Conservation (phyloP, 2,888 invertebrate species). For the Diabrotica balteata region DNA sequence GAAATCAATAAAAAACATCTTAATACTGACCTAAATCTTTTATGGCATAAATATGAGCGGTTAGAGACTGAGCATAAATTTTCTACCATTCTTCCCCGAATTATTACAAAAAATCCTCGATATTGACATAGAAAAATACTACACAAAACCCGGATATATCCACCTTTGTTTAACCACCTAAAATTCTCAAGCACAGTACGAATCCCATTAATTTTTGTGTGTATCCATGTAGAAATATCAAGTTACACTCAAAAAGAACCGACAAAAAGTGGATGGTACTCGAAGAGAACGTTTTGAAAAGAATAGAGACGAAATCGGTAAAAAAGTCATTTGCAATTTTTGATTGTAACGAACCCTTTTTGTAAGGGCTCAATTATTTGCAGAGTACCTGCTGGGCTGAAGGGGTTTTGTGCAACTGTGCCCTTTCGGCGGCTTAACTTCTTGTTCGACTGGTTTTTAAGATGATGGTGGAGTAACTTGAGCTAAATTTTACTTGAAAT, state of each 20-base stretch:
- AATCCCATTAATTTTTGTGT: slow-evolving; percentile 33
- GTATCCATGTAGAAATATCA: slow-evolving; percentile 48
- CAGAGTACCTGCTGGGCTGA: slow-evolving; percentile 43
- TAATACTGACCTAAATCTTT: too few species aligned
- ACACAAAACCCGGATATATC: neutral
- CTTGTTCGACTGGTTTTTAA: too few species aligned
- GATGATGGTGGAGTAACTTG: too few species aligned
- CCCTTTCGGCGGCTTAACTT: neutral
- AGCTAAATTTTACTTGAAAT: too few species aligned
- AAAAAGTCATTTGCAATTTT: slow-evolving; percentile 45
- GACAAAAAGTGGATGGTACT: slow-evolving; percentile 23
- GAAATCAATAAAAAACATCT: too few species aligned
- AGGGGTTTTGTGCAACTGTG: slow-evolving; percentile 32
- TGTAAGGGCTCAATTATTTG: slow-evolving; percentile 37
- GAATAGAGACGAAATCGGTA: slow-evolving; percentile 16
- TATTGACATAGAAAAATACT: too few species aligned
- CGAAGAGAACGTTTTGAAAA: slow-evolving; percentile 10
- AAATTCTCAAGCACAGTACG: slow-evolving; percentile 23
- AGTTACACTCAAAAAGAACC: slow-evolving; percentile 41
- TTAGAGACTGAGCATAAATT: too few species aligned
- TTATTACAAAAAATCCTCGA: too few species aligned
- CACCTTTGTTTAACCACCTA: neutral
- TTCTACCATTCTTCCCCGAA: too few species aligned
- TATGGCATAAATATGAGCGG: too few species aligned
- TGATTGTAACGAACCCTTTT: slow-evolving; percentile 41